phyloP scores from a whole-genome alignment of 2,888 invertebrate genomes.

The Diogma glabrata region DNA sequence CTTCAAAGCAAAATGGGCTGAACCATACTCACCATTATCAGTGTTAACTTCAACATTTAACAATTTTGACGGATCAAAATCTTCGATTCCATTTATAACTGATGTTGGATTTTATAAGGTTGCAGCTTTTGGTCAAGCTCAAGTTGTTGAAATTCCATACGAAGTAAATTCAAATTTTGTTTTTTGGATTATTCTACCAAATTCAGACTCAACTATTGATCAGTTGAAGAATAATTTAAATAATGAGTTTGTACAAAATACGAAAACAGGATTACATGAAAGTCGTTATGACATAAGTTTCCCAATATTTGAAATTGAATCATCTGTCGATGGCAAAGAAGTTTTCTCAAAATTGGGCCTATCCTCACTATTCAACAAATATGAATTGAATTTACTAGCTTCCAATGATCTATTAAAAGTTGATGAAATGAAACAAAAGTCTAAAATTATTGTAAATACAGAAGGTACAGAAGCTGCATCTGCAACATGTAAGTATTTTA shows the following conservation, averaged over 20 bases:
- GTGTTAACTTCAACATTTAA: background rate
- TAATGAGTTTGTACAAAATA: too few relatives aligned
- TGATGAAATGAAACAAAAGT: constrained; percentile 9
- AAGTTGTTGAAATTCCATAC: too few relatives aligned
- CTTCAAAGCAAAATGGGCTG: background rate
- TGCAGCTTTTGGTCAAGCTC: background rate
- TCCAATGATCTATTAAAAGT: background rate
- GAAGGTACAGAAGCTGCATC: constrained; percentile 1
- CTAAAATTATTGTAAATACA: constrained; percentile 7
- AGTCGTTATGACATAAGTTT: background rate
- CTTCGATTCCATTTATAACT: background rate
- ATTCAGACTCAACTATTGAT: too few relatives aligned
- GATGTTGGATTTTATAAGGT: background rate
- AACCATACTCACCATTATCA: background rate
- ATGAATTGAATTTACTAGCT: background rate
- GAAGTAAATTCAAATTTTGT: too few relatives aligned
- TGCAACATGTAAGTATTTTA: constrained; percentile 5
- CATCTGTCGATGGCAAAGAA: background rate
- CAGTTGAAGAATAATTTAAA: too few relatives aligned
- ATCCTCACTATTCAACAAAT: background rate
- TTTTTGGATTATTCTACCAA: too few relatives aligned
- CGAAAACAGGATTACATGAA: too few relatives aligned
- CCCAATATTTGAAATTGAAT: constrained; percentile 6
- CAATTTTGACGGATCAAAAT: background rate
- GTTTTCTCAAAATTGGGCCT: background rate